phyloP scores from a whole-genome alignment of 1,140 invertebrate species.

The Papilio helenus region DNA sequence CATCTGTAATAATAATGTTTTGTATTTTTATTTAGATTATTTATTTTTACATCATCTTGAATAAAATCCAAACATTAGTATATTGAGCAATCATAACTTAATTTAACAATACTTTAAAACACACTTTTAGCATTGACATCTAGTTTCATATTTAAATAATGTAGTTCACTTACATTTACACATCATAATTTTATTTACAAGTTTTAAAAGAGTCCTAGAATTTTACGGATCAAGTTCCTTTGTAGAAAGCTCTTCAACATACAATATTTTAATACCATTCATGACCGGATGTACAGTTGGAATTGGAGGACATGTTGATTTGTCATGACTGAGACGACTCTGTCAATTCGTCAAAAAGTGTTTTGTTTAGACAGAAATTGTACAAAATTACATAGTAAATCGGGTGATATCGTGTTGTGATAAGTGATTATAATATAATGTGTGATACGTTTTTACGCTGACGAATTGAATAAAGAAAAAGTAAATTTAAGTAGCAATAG shows the following conservation, averaged over 20 bases:
- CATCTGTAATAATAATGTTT: neutral
- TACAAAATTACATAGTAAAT: slow-evolving; percentile 76
- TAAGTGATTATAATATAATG: slow-evolving; percentile 71
- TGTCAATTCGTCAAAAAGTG: slow-evolving; percentile 80
- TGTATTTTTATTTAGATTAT: neutral
- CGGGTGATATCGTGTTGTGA: slow-evolving; percentile 68
- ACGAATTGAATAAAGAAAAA: slow-evolving; percentile 66
- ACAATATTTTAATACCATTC: neutral
- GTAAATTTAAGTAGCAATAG: slow-evolving; percentile 58
- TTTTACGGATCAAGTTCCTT: slow-evolving; percentile 22
- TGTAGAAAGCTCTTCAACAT: neutral
- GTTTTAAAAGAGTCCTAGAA: neutral
- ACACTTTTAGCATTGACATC: neutral
- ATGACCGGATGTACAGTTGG: slow-evolving; percentile 74
- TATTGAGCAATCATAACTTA: neutral
- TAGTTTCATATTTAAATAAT: neutral
- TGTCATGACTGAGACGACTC: slow-evolving; percentile 77
- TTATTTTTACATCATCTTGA: neutral
- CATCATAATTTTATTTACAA: neutral
- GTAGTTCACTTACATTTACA: neutral
- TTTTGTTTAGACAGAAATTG: slow-evolving; percentile 77
- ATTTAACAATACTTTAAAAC: neutral
- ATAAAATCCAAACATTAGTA: neutral
- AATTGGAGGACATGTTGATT: slow-evolving; percentile 80
- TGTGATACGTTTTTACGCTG: slow-evolving; percentile 70